Percentiles rank a stretch among this genome's conserved stretches.
Conservation (phyloP, 2,888 invertebrate genomes). For the Sialis fuliginosa region DNA sequence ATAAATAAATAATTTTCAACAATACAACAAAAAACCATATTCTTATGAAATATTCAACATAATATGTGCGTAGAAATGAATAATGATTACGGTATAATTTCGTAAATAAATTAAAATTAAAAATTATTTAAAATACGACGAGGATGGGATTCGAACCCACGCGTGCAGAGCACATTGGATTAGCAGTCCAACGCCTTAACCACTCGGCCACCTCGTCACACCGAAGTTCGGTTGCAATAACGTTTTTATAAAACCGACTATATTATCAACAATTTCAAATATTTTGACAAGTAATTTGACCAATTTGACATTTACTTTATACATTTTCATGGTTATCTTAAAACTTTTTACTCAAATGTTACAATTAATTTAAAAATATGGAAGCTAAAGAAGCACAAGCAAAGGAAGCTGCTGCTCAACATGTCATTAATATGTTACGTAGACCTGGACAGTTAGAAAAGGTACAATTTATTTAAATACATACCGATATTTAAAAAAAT, state of each 20-base stretch:
- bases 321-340: too few species aligned
- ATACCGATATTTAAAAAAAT: neutral
- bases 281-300: too few species aligned
- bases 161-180: slow-evolving; percentile 45
- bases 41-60: too few species aligned
- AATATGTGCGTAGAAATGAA: too few species aligned
- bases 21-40: too few species aligned
- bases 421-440: slow-evolving; percentile 84
- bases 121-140: slow-evolving; percentile 18
- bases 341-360: too few species aligned
- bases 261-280: too few species aligned
- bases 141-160: slow-evolving; percentile 45
- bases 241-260: too few species aligned
- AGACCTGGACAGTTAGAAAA: slow-evolving; percentile 92
- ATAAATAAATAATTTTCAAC: too few species aligned
- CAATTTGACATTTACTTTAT: too few species aligned
- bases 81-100: too few species aligned
- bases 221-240: too few species aligned
- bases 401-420: slow-evolving; percentile 57
- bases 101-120: neutral
- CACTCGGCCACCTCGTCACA: slow-evolving; percentile 41
- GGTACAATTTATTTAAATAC: slow-evolving; percentile 29
- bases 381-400: slow-evolving; percentile 62
- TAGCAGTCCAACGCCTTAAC: slow-evolving; percentile 48
- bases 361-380: slow-evolving; percentile 23